Evolutionary conservation across 2,113 vertebrate species (phyloP), one percentile per base, ranked within the genome.

Genomic region (Leuciscus idus): DNA sequence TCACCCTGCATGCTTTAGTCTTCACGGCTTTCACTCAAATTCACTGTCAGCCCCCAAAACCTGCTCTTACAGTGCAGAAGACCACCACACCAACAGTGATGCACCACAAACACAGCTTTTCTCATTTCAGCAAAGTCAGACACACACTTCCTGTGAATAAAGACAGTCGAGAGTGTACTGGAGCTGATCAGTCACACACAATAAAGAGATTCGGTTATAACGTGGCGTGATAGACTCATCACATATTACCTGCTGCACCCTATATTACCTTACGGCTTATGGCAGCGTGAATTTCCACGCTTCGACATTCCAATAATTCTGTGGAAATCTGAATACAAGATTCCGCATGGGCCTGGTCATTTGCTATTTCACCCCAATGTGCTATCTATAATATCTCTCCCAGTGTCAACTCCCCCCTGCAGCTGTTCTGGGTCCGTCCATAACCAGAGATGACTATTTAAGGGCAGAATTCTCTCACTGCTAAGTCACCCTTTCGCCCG

Each of bases 351-450:
- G 64, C 26, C 46, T 39, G 33, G 66, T 57, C 62, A 46, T 78
- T 28, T 79, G 92, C 91, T 93, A 93, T 92, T 94, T 93, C 90
- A 93, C 90, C 93, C 92, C 90, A 93, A 92, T 92, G 91, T 90
- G 90, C 93, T 94, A 94, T 94, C 93, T 95, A 93, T 93, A 93
- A 93, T 94, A 93, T 93, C 91, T 92, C 91, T 94, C 92, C 90
- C 83, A 92, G 93, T 17, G 50, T 83, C 43, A 83, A 12, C 36
- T 33, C 52, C 62, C 64, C 64, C 75, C 52, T 26, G 91, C 92
- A 94, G 94, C 94, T 94, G 93, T 93, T 90, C 90, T n/a, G 73
- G 91, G 92, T 91, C 92, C 90, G 93, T 94, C 94, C 93, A 91
- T 78, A 91, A 92, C 89, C 90, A 91, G 86, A 92, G 90, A 92